Evolutionary conservation across 2,888 invertebrate species (phyloP), one percentile per base, ranked within the genome.

Genomic region (Nymphalis urticae): DNA sequence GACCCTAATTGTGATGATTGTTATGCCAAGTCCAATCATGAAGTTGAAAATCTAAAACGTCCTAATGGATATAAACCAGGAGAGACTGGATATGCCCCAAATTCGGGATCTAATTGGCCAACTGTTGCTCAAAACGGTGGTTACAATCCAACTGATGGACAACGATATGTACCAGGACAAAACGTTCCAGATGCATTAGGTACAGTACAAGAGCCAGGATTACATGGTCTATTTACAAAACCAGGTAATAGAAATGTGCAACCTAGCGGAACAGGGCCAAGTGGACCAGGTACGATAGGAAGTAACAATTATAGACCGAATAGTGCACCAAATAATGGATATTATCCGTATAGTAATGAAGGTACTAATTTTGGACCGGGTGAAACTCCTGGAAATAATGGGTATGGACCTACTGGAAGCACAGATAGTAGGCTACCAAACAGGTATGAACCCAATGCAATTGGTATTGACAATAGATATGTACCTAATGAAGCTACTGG

Each of bases 1-100:
- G 94, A 95, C 62, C 94, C 93, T 0, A 94, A 93, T 71, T 96
- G 96, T 76, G 95, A 95, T n/a, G 95, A 94, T 60, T 96, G 96
- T 82, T 86, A 90, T 54, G 92, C 90, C 47, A 79, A 77, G 50
- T 59, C 80, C 1, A 81, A 81, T 24, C 70, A 79, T n/a, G 87
- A 80, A 63, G 80, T 78, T 2, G 85, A 80, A 69, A 88, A 75
- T 73, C 76, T 87, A 66, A 80, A 82, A 64, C 82, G 79, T 42
- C 48, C 64, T 48, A n/a, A 19, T 21, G 64, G 61, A 61, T 59
- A 51, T 48, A 68, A 47, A 24, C 72, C 68, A 27, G 73, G 64
- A 19, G 62, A 54, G 9, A 32, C 17, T n/a, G 59, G 70, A n/a
- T 71, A 68, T 61, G 62, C 58, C 17, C 66, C 71, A 16, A 65